Percentiles rank a stretch among this genome's conserved stretches.
phyloP scores from a whole-genome alignment of 23 tunicate species.

The Halocynthia aurantium region DNA sequence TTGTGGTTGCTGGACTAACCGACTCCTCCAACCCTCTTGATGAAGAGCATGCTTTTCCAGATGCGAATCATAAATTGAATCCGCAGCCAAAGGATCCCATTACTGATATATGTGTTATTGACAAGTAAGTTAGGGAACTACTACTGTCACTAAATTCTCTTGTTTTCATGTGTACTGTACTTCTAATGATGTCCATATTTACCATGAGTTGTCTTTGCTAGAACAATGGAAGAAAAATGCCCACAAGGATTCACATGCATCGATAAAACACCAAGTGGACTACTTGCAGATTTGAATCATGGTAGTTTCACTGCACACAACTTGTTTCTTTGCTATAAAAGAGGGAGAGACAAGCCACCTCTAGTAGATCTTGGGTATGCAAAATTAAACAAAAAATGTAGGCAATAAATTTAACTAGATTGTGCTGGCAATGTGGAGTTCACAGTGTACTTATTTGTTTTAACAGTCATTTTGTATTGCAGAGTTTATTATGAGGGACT shows the following conservation, averaged over 20 bases:
- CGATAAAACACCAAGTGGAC: slow-evolving; percentile 72
- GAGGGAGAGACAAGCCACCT: slow-evolving; percentile 89
- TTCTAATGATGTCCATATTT: not conserved
- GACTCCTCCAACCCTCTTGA: slow-evolving; percentile 51
- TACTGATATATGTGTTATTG: slow-evolving; percentile 86
- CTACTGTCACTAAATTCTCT: not conserved
- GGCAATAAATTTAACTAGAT: not conserved
- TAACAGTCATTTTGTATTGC: not conserved
- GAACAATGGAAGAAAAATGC: slow-evolving; percentile 81
- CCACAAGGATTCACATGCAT: slow-evolving; percentile 94
- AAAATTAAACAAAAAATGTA: not conserved
- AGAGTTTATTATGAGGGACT: slow-evolving; percentile 84
- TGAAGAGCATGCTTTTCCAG: slow-evolving; percentile 61
- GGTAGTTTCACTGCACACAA: slow-evolving; percentile 92
- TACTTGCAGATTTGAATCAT: slow-evolving; percentile 83
- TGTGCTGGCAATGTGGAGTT: not conserved
- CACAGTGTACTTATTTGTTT: not conserved
- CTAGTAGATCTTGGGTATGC: slow-evolving; percentile 84
- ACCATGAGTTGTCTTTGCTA: not conserved
- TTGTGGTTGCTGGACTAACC: slow-evolving; percentile 92
- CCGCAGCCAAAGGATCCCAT: slow-evolving; percentile 83
- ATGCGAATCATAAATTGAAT: slow-evolving; percentile 45
- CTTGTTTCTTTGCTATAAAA: slow-evolving; percentile 68
- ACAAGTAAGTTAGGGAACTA: slow-evolving; percentile 31
- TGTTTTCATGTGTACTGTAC: not conserved